These are phyloP conservation scores for Tursiops truncatus DNA, from an alignment of 2,113 vertebrate genomes.

Conservation along the genomic window DNA sequence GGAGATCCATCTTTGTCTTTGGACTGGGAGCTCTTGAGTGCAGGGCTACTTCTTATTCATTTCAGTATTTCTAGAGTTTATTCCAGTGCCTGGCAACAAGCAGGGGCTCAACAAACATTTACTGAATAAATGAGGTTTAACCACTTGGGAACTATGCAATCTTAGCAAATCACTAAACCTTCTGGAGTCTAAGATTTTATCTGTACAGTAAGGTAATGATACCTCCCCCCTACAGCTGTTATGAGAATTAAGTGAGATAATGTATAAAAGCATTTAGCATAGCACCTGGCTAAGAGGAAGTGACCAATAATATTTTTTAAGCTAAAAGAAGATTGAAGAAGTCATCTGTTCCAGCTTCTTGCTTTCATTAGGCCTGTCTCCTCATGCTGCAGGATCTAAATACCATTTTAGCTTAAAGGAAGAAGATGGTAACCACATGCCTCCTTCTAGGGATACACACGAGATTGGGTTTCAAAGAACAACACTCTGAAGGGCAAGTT, in stretches of 20 bases:
- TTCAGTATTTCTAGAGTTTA: neutral
- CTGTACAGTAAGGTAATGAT: neutral
- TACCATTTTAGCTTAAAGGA: neutral
- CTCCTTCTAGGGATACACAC: neutral
- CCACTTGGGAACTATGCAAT: neutral
- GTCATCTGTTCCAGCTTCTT: neutral
- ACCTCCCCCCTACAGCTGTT: neutral
- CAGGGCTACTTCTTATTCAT: neutral
- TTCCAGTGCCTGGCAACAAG: neutral
- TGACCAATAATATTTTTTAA: neutral
- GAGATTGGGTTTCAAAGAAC: neutral
- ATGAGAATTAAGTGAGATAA: constrained; percentile 7
- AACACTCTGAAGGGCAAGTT: neutral
- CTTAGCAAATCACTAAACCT: neutral
- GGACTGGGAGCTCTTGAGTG: neutral
- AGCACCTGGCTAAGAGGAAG: neutral
- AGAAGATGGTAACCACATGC: neutral
- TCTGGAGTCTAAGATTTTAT: neutral
- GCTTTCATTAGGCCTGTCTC: neutral
- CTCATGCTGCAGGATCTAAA: neutral
- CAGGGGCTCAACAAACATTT: neutral
- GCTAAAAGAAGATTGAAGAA: neutral
- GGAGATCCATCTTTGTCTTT: neutral
- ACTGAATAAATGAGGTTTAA: neutral
- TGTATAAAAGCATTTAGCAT: neutral